These are phyloP conservation scores for Lepus americanus DNA, from an alignment of 2,113 vertebrate species.

Conservation along the genomic window DNA sequence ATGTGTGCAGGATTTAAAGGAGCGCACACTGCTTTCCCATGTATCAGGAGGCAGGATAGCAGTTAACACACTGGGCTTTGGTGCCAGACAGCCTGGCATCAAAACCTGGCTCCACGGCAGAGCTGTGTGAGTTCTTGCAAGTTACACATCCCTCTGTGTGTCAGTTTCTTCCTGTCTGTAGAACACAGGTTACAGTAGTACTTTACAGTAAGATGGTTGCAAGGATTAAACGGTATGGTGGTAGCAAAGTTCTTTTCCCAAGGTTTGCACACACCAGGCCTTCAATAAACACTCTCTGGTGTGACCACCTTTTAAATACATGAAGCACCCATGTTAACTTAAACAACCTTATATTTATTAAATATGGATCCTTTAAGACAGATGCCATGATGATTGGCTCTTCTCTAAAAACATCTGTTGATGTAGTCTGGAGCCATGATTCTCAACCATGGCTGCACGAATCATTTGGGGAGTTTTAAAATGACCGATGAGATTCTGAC, in stretches of 20 bases:
- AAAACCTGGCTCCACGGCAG: conserved; percentile 14
- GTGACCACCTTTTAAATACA: background rate
- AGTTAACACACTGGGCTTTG: conserved; percentile 28
- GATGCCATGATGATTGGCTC: conserved; percentile 3
- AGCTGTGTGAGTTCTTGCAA: conserved; percentile 8
- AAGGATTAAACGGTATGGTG: background rate
- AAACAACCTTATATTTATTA: conserved; percentile 25
- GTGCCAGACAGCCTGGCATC: conserved; percentile 63
- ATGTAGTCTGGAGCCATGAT: background rate
- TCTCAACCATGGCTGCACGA: background rate
- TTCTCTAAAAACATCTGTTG: background rate
- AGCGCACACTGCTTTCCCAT: background rate
- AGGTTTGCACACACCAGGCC: background rate
- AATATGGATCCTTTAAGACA: background rate
- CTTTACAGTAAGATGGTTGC: background rate
- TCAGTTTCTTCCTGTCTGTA: background rate
- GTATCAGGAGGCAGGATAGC: background rate
- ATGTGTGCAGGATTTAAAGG: background rate
- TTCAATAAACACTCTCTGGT: background rate
- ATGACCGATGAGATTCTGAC: background rate
- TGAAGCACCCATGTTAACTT: background rate
- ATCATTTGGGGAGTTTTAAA: background rate
- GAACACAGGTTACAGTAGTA: background rate
- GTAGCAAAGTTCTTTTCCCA: background rate
- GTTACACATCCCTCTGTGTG: background rate